Percentiles rank a stretch among this genome's conserved stretches.
These are phyloP conservation scores for Syrmaticus mikado DNA, from an alignment of 2,113 vertebrate species.

Conservation along the genomic window DNA sequence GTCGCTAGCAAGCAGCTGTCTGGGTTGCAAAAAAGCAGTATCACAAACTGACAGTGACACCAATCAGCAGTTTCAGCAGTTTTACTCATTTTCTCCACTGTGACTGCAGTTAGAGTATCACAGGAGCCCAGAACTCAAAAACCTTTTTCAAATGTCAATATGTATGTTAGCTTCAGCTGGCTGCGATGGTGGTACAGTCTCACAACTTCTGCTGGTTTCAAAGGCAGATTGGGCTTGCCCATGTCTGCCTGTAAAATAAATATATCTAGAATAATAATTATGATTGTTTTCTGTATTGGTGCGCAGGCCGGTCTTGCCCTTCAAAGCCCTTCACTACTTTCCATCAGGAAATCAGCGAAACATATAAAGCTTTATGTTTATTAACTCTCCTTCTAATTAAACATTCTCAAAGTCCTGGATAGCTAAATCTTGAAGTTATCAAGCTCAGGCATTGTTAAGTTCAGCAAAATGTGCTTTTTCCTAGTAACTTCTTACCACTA, in stretches of 20 bases:
- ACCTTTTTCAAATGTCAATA: neutral
- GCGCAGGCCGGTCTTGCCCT: neutral
- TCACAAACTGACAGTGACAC: neutral
- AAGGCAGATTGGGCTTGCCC: neutral
- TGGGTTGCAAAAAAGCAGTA: neutral
- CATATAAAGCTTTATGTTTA: neutral
- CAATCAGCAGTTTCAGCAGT: neutral
- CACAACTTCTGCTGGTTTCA: neutral
- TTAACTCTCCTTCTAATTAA: neutral
- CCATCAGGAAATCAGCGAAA: neutral
- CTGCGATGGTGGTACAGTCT: neutral
- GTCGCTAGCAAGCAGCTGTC: constrained; percentile 30
- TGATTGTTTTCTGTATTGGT: neutral
- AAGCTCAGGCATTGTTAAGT: neutral
- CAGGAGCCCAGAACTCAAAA: neutral
- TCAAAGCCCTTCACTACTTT: neutral
- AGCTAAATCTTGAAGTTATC: neutral
- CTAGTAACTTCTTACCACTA: neutral
- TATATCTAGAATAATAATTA: neutral
- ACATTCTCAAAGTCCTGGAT: neutral
- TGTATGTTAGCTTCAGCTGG: neutral
- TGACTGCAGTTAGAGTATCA: neutral
- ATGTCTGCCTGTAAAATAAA: neutral
- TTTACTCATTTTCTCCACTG: neutral
- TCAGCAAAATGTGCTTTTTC: neutral